Conservation (phyloP, 2,797 vertebrate genomes). For the Natrix natrix region DNA sequence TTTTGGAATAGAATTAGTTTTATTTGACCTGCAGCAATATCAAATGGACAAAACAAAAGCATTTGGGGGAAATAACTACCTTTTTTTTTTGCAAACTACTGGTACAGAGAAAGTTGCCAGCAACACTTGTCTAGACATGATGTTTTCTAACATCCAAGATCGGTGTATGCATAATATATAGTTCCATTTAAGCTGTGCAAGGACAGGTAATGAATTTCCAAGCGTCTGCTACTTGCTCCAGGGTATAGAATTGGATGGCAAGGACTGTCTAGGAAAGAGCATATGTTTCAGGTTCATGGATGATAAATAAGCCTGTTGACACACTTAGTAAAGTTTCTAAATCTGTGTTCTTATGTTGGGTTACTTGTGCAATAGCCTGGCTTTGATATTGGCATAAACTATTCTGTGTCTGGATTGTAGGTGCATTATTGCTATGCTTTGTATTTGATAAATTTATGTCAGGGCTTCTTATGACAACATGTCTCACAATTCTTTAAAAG, state of each 20-base stretch:
- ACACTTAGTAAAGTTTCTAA: not conserved
- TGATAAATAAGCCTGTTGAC: not conserved
- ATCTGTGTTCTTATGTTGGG: not conserved
- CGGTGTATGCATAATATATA: not conserved
- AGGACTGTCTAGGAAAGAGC: not conserved
- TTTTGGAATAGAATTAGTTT: not conserved
- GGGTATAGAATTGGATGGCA: not conserved
- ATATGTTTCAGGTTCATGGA: not conserved
- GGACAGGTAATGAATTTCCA: not conserved
- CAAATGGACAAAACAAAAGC: not conserved
- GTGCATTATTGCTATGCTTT: not conserved
- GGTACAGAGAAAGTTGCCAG: conserved; percentile 38
- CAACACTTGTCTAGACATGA: conserved; percentile 50
- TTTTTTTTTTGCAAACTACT: not conserved
- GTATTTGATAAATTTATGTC: not conserved
- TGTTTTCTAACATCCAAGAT: conserved; percentile 25
- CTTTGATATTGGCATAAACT: not conserved
- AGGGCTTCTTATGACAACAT: not conserved
- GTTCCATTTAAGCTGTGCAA: conserved; percentile 3
- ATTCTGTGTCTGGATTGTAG: not conserved
- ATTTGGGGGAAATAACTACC: not conserved
- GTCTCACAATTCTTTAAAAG: not conserved
- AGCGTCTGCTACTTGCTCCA: not conserved
- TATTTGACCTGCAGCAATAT: not conserved
- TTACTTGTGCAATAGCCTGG: not conserved